Evolutionary conservation across 2,888 invertebrate species (phyloP).

Genomic region (Phania funesta): DNA sequence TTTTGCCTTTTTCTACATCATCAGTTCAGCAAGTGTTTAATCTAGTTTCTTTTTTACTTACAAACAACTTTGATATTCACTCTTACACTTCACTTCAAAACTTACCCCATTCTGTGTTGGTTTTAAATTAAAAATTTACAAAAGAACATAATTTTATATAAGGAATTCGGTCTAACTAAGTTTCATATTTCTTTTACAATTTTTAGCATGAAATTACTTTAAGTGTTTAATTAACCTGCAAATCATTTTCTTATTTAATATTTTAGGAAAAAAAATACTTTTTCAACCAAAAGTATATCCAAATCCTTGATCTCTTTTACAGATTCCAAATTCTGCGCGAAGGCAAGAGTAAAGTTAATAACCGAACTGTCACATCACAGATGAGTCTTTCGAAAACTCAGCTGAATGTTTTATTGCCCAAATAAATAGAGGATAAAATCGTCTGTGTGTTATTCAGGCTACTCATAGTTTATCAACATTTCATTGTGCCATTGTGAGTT

Average conservation of each 20-base stretch:
- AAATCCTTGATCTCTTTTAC: constrained; percentile 25
- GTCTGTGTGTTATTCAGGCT: not conserved
- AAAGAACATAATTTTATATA: not conserved
- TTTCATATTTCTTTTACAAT: not conserved
- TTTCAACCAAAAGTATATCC: not conserved
- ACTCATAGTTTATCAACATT: constrained; percentile 19
- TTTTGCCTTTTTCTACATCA: no score
- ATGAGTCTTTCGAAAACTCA: constrained; percentile 59
- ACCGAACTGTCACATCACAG: constrained; percentile 54
- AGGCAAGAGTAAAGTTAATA: constrained; percentile 46
- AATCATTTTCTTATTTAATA: not conserved
- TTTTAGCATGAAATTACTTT: not conserved
- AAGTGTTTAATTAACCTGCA: constrained; percentile 11
- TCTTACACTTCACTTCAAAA: no score
- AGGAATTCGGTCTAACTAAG: not conserved
- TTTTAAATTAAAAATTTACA: not conserved
- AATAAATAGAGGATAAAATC: constrained; percentile 14
- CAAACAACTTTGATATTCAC: no score
- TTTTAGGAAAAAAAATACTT: not conserved
- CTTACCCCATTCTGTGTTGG: not conserved
- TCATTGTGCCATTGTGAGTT: constrained; percentile 24
- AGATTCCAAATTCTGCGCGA: constrained; percentile 51
- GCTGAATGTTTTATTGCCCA: constrained; percentile 48
- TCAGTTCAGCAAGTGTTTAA: no score
- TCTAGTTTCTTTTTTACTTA: no score